Percentiles rank a stretch among this genome's conserved stretches.
These are phyloP conservation scores for Odobenus rosmarus DNA, from an alignment of 2,113 vertebrate species.

Conservation along the genomic window DNA sequence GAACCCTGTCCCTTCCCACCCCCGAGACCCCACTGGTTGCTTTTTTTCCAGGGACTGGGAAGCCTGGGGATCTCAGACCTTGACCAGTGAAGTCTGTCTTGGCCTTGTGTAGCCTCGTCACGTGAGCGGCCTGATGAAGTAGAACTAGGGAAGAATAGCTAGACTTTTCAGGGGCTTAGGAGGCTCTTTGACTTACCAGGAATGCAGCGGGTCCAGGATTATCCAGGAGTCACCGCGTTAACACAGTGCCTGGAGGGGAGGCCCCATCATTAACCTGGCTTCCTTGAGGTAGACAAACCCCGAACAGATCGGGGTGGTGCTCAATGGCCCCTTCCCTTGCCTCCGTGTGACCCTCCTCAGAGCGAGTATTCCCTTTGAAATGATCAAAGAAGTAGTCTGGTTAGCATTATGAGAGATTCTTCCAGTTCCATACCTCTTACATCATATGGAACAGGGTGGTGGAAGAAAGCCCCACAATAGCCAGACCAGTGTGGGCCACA, in stretches of 20 bases:
- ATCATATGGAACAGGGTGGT: not conserved
- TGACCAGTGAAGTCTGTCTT: not conserved
- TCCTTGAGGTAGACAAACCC: not conserved
- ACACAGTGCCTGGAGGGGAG: not conserved
- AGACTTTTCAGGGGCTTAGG: not conserved
- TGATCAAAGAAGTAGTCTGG: not conserved
- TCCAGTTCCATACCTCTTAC: not conserved
- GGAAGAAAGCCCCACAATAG: not conserved
- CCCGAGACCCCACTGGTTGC: not conserved
- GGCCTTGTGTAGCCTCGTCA: not conserved
- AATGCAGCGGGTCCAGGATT: not conserved
- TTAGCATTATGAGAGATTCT: not conserved
- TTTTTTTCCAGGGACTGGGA: not conserved
- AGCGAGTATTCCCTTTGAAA: not conserved
- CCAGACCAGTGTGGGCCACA: not conserved
- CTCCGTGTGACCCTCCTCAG: not conserved
- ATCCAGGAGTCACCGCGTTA: not conserved
- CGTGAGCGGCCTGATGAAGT: not conserved
- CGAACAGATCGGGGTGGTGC: not conserved
- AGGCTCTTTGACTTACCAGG: not conserved
- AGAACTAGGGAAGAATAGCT: not conserved
- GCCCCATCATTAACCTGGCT: not conserved
- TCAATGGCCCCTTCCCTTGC: accelerated
- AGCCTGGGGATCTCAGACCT: not conserved
- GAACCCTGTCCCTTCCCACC: not conserved